These are phyloP conservation scores for Drosophila rufa DNA, from an alignment of 1,140 invertebrate species.

Conservation along the genomic window DNA sequence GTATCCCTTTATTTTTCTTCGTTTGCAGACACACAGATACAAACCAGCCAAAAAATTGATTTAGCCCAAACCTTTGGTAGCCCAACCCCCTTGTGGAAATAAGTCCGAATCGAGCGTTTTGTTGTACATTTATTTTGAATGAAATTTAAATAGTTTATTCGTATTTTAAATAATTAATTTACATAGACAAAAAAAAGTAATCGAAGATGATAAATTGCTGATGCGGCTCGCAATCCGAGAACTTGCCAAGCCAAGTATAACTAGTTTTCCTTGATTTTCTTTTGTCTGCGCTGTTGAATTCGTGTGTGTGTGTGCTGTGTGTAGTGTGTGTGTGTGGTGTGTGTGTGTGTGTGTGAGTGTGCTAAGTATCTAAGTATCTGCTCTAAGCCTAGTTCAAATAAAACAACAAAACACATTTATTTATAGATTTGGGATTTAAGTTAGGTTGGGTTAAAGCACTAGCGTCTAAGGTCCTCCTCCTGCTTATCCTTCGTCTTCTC, in stretches of 20 bases:
- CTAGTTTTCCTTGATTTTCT: conserved; percentile 7
- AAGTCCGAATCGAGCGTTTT: conserved; percentile 26
- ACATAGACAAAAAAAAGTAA: conserved; percentile 66
- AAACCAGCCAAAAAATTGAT: conserved; percentile 17
- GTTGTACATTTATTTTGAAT: conserved; percentile 79
- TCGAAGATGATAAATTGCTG: conserved; percentile 54
- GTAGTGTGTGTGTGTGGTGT: neutral
- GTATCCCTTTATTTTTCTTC: neutral
- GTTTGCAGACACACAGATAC: neutral
- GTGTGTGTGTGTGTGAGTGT: conserved; percentile 24
- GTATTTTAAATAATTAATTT: conserved; percentile 76
- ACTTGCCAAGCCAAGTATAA: conserved; percentile 23
- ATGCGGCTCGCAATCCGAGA: conserved; percentile 22
- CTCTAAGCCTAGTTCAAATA: conserved; percentile 55
- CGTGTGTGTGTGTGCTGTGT: conserved; percentile 5
- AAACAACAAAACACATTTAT: conserved; percentile 53
- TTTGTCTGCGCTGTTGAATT: neutral
- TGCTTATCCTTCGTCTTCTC: neutral
- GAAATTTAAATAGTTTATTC: conserved; percentile 74
- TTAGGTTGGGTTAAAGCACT: conserved; percentile 58
- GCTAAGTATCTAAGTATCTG: conserved; percentile 55
- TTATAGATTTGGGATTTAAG: conserved; percentile 31
- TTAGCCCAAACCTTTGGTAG: neutral
- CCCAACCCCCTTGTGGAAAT: conserved; percentile 1
- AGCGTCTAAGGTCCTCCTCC: conserved; percentile 45